Evolutionary conservation across 2,888 invertebrate genomes (phyloP), one percentile per base, ranked within the genome.

Genomic region (Caenorhabditis imperialis): DNA sequence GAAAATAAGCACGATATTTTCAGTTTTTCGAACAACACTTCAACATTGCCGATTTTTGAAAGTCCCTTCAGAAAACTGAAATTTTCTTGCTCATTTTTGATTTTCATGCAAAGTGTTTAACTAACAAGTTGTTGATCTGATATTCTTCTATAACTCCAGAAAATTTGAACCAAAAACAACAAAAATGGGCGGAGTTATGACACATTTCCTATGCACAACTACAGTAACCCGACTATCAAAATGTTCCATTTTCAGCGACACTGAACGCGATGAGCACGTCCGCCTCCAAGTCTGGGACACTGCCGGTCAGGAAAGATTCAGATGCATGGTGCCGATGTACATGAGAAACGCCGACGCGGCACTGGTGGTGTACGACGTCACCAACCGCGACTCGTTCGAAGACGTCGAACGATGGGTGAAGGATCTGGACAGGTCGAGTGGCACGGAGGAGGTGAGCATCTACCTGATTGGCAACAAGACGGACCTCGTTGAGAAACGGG

Each of bases 291-390:
- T 84, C 5, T 84, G 84, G 84, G 84, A 84, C 57, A 85, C 85
- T n/a, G 84, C 85, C 44, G 84, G 84, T 4, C 85, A 84, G 54
- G 85, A 84, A 61, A 58, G 85, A 22, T 85, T 82, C 50, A 76
- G 82, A 27, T 84, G 85, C 63, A 85, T 85, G 85, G 84, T 83
- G n/a, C 84, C 85, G 30, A 83, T 85, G 85, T 84, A 85, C 54
- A 81, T 84, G 80, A 65, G 84, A 27, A 84, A 83, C 40, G 83
- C 84, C 14, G 77, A 76, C 16, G 84, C 84, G 1, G 83, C 84
- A 14, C 65, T 85, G 12, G 65, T 85, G 20, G 82, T 85, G n/a
- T 85, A 83, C 58, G 85, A 85, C 55, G 78, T 85, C 62, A 82
- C 84, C 14, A 69, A 80, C 45, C 62, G 83, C 18, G 61, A 63